Evolutionary conservation across 1,140 invertebrate species (phyloP).

Genomic region (Sinella curviseta): DNA sequence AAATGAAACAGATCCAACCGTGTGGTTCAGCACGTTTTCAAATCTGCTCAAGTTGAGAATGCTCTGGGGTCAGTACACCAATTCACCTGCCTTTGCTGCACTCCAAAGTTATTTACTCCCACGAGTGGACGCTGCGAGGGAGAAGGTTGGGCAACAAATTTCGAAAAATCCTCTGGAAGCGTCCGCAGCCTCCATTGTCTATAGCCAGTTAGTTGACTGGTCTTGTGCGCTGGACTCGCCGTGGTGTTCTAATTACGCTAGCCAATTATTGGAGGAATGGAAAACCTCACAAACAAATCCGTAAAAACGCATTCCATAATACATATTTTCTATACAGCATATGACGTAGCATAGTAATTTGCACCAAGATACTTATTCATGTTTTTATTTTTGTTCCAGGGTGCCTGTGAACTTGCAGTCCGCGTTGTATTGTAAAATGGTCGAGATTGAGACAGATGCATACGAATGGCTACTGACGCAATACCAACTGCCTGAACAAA

Average conservation of each 20-base stretch:
- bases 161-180: background rate
- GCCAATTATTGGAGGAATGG: background rate
- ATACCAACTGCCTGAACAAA: background rate
- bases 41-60: background rate
- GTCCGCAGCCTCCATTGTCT: background rate
- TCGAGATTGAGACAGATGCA: background rate
- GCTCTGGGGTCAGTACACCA: background rate
- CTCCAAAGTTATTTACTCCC: background rate
- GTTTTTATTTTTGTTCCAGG: background rate
- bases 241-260: background rate
- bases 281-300: background rate
- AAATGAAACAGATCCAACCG: background rate
- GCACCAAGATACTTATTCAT: too few relatives aligned
- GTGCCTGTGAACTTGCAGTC: background rate
- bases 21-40: background rate
- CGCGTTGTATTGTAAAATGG: constrained; percentile 6
- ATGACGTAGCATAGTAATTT: background rate
- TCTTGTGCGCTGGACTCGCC: background rate
- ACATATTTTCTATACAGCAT: too few relatives aligned
- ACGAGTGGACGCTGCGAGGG: background rate
- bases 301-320: too few relatives aligned
- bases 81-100: background rate
- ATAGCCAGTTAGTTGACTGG: background rate
- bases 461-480: background rate
- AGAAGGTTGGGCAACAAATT: background rate